These are phyloP conservation scores for Sitta carolinensis DNA, from an alignment of 2,797 vertebrate genomes.

Conservation along the genomic window DNA sequence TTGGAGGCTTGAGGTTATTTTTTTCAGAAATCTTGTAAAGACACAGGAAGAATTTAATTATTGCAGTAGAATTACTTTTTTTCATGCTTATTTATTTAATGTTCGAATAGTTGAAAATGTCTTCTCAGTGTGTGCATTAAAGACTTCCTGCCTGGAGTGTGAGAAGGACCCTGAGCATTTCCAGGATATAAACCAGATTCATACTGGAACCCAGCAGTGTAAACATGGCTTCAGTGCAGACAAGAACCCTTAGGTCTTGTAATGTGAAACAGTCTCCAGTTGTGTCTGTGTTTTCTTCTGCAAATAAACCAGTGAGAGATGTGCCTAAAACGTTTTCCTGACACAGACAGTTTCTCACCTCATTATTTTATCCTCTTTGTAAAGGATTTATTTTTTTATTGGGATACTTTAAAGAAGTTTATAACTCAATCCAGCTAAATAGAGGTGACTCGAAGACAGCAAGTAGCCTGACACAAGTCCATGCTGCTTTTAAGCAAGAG, in stretches of 20 bases:
- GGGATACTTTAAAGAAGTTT: neutral
- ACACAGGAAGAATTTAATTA: conserved; percentile 56
- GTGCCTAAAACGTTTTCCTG: neutral
- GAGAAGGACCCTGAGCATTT: conserved; percentile 44
- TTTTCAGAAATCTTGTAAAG: conserved; percentile 10
- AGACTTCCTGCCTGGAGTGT: conserved; percentile 62
- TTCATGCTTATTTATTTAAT: conserved; percentile 36
- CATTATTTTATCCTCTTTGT: neutral
- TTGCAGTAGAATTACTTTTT: neutral
- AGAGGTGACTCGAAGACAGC: neutral
- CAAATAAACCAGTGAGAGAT: conserved; percentile 65
- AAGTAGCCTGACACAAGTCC: neutral
- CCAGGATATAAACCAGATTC: conserved; percentile 70
- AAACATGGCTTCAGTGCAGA: conserved; percentile 69
- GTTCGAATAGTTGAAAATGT: conserved; percentile 47
- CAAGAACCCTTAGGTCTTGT: conserved; percentile 28
- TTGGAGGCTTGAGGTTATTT: neutral
- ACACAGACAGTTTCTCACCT: conserved; percentile 16
- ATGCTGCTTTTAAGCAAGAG: neutral
- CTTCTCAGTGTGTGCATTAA: conserved; percentile 37
- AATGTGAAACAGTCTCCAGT: conserved; percentile 56
- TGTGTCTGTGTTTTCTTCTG: conserved; percentile 53
- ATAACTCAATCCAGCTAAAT: neutral
- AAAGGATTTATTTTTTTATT: neutral
- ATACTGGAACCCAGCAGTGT: conserved; percentile 40